Evolutionary conservation across 2,113 vertebrate genomes (phyloP).

Genomic region (Upupa epops): DNA sequence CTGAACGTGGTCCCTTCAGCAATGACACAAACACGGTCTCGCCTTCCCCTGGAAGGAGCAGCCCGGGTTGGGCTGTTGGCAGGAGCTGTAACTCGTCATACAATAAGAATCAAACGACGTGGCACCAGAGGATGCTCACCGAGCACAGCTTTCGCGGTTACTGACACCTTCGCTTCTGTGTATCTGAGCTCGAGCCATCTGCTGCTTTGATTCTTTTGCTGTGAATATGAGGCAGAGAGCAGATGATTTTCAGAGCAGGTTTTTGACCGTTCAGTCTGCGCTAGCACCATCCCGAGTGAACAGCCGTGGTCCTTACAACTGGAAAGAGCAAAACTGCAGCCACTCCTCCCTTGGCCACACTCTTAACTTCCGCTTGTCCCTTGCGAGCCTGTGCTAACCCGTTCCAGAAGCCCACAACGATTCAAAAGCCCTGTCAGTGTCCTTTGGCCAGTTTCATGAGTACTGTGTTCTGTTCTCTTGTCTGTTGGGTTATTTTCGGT

Average conservation of each 20-base stretch:
- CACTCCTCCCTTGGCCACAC: conserved; percentile 54
- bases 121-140: conserved; percentile 22
- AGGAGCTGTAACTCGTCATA: neutral
- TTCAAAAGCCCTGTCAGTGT: conserved; percentile 40
- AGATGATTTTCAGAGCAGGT: conserved; percentile 61
- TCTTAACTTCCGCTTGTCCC: conserved; percentile 67
- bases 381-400: conserved; percentile 72
- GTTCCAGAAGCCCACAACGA: conserved; percentile 30
- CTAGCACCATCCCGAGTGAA: conserved; percentile 24
- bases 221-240: conserved; percentile 53
- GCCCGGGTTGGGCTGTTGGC: neutral
- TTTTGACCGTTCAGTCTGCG: conserved; percentile 44
- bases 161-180: conserved; percentile 47
- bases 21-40: neutral
- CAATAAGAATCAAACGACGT: neutral
- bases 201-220: conserved; percentile 56
- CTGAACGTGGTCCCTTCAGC: neutral
- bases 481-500: conserved; percentile 65
- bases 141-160: conserved; percentile 51
- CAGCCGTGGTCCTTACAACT: conserved; percentile 43
- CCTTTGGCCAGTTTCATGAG: conserved; percentile 57
- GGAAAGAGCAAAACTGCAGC: conserved; percentile 60
- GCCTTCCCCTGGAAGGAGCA: neutral
- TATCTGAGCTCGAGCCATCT: conserved; percentile 29
- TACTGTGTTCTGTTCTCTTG: conserved; percentile 51